Percentiles rank a stretch among this genome's conserved stretches.
Conservation (phyloP, 2,797 vertebrate genomes). For the Taeniopygia guttata region DNA sequence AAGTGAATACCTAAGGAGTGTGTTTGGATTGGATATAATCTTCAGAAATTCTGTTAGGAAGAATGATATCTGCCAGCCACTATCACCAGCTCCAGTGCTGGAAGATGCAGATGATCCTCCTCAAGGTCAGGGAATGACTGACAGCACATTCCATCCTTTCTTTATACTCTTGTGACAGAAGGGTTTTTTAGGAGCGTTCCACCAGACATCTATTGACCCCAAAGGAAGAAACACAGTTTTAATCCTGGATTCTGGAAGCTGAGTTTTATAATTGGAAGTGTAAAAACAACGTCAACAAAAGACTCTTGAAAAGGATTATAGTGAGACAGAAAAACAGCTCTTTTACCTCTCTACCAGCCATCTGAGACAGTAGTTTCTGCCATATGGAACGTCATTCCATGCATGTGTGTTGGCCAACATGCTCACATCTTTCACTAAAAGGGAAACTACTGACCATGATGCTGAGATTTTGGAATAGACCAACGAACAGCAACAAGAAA, state of each 20-base stretch:
- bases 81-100: neutral
- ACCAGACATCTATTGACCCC: neutral
- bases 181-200: neutral
- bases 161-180: neutral
- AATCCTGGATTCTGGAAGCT: neutral
- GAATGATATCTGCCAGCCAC: neutral
- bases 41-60: neutral
- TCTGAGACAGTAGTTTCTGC: neutral
- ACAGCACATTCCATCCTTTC: neutral
- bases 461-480: neutral
- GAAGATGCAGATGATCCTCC: neutral
- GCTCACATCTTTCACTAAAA: neutral
- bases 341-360: neutral
- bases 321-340: neutral
- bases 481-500: neutral
- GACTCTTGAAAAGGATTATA: neutral
- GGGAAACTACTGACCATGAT: neutral
- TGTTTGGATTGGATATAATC: neutral
- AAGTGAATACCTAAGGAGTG: neutral
- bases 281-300: neutral
- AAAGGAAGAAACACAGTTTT: neutral
- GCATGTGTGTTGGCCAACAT: fast-evolving
- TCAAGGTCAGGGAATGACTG: neutral
- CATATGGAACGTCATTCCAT: neutral
- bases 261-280: neutral